Evolutionary conservation across 2,888 invertebrate species (phyloP), one percentile per base, ranked within the genome.

Genomic region (Patella pellucida): DNA sequence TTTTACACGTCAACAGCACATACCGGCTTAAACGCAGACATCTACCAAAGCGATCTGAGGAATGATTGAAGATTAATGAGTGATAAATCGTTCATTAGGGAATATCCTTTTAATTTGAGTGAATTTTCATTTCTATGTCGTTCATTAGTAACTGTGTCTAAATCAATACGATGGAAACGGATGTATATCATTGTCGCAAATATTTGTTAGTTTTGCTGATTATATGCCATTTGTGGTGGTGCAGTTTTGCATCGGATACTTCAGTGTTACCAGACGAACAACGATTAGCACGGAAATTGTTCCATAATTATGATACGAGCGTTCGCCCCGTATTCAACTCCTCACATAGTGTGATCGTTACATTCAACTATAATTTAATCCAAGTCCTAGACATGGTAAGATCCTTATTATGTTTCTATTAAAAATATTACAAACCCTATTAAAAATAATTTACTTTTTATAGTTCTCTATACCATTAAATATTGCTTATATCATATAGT

Each of bases 381-480:
- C 92, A 92, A 83, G 92, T 93, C 72, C 93, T 93, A 88, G 92
- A 93, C 84, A 91, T 93, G 92, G 92, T 92, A 82, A 90, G 91
- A 83, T 50, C 19, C 14, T 23, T 72, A 11, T 31, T 69, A 12
- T 69, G 31, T 69, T 3, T 67, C n/a, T 16, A 19, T 27, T 51
- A 54, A 5, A 41, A 41, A 41, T 9, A 41, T 41, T 7, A 41
- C 7, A 1, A 41, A 41, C 41, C 9, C 9, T 41, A 41, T 41
- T 41, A 2, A 31, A 31, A 4, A 31, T 31, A 41, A 0, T 41
- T 41, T 41, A 31, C 31, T 41, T 41, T 41, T 41, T 41, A 41
- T 41, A 41, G 41, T 41, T 41, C 41, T 41, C 7, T 41, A 41
- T 41, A 41, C 7, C 41, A 41, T 41, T 41, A 41, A 41, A 41